Evolutionary conservation across 1,140 invertebrate species (phyloP), one percentile per base, ranked within the genome.

Genomic region (Dendrolimus punctatus): DNA sequence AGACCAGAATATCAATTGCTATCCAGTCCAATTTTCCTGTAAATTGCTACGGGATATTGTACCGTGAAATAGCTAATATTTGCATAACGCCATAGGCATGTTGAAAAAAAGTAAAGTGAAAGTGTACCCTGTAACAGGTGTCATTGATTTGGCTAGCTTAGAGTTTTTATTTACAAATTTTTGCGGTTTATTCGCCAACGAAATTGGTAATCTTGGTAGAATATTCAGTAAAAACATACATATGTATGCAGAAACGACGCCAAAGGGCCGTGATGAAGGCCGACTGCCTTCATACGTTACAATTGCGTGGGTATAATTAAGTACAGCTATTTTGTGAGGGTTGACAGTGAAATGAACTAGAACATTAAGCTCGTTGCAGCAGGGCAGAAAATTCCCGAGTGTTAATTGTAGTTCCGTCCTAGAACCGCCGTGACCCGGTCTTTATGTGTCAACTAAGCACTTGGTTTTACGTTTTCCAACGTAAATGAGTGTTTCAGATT

Each of bases 1-100:
- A 61, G 64, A 67, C 64, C 62, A 56, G 71, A 74, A 74, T 74
- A 74, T 71, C 71, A 74, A 74, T 74, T 67, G 68, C 60, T 69
- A 62, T 65, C 66, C 66, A 62, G 62, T 60, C 71, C 71, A 74
- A 74, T 74, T 74, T 74, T 65, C 68, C 65, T 65, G 61, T 58
- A 71, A 71, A 74, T 74, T 74, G 71, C 64, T 63, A 68, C 62
- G 55, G 68, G 69, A 68, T 69, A 71, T 71, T 71, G 66, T 67
- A 61, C 66, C 58, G 60, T 60, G 62, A 68, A 71, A 71, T 66
- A 71, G 66, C 62, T 66, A 71, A 71, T 71, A 73, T 73, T 71
- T 71, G 66, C 64, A 71, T 69, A 71, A 73, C 71, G 62, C 57
- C 64, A 66, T 57, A 62, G 59, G 55, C 62, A 57, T 64, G 58